A percentile compares a stretch with the other conserved stretches of the same genome.
Conservation (phyloP, 1,140 invertebrate species). For the Drosophila albomicans region DNA sequence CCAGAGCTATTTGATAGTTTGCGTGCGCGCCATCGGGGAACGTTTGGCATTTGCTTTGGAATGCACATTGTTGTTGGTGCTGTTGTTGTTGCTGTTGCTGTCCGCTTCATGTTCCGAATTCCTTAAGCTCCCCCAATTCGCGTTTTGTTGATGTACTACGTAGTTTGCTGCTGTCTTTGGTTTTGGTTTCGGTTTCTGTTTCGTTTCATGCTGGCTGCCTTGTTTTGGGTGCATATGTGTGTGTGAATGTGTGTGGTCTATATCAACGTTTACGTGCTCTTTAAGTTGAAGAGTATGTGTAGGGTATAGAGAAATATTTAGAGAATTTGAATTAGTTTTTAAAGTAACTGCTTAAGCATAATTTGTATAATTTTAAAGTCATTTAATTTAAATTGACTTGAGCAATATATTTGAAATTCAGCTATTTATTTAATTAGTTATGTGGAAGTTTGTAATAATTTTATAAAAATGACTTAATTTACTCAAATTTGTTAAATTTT, state of each 20-base stretch:
- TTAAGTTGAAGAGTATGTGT: background rate
- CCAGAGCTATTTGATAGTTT: constrained; percentile 63
- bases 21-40: constrained; percentile 52
- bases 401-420: too few species aligned
- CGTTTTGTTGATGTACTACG: background rate
- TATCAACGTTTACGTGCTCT: constrained; percentile 17
- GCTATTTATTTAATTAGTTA: too few species aligned
- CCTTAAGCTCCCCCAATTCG: constrained; percentile 21
- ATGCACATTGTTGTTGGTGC: constrained; percentile 24
- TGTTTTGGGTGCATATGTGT: too few species aligned
- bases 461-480: too few species aligned
- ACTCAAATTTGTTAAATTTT: too few species aligned
- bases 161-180: background rate
- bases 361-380: too few species aligned
- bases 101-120: constrained; percentile 35
- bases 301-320: background rate
- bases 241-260: constrained; percentile 11
- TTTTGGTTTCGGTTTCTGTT: constrained; percentile 10
- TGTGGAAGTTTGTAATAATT: too few species aligned
- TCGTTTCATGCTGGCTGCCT: constrained; percentile 19
- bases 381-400: too few species aligned
- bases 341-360: too few species aligned
- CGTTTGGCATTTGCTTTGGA: constrained; percentile 59
- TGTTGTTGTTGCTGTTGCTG: background rate
- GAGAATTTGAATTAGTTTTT: too few species aligned